Evolutionary conservation across 1,140 invertebrate genomes (phyloP).

Genomic region (Mizuhopecten yessoensis): DNA sequence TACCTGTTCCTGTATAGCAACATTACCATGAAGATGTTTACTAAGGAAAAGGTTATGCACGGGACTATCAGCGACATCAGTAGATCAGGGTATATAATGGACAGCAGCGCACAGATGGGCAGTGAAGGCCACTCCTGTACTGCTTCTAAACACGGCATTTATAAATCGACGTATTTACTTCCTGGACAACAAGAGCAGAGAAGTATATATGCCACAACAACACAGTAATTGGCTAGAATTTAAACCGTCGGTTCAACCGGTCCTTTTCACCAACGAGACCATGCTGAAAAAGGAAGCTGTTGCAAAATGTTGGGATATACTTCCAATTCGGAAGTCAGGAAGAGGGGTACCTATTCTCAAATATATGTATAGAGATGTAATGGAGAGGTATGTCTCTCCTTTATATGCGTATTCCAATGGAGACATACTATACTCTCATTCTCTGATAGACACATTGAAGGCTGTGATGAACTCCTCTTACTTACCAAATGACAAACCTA

Average conservation of each 20-base stretch:
- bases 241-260: slow-evolving; percentile 49
- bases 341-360: slow-evolving; percentile 63
- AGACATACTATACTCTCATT: slow-evolving; percentile 65
- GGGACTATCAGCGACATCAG: slow-evolving; percentile 44
- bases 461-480: slow-evolving; percentile 40
- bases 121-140: background rate
- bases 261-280: slow-evolving; percentile 54
- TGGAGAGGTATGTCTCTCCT: slow-evolving; percentile 49
- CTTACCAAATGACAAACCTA: background rate
- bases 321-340: slow-evolving; percentile 47
- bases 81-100: slow-evolving; percentile 46
- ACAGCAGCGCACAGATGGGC: slow-evolving; percentile 15
- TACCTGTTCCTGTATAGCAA: slow-evolving; percentile 55
- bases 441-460: slow-evolving; percentile 55
- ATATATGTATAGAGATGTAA: slow-evolving; percentile 64
- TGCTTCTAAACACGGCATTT: background rate
- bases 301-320: slow-evolving; percentile 55
- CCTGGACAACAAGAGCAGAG: slow-evolving; percentile 36
- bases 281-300: slow-evolving; percentile 9
- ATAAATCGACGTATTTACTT: slow-evolving; percentile 46
- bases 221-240: slow-evolving; percentile 62
- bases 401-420: slow-evolving; percentile 67
- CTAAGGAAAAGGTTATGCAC: slow-evolving; percentile 46
- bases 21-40: slow-evolving; percentile 36
- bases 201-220: slow-evolving; percentile 50